These are phyloP conservation scores for human DNA, from an alignment of 2,113 vertebrate genomes.

Conservation along the genomic window GRCh38 chr5:160451001-160451500, in stretches of 20 bases:
- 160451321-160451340: not conserved
- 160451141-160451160: not conserved
- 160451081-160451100: not conserved
- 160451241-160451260: not conserved
- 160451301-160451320: not conserved
- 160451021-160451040: not conserved
- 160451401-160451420: not conserved
- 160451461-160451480: not conserved
- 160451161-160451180: not conserved
- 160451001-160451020: not conserved
- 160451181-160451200: not conserved
- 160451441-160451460: not conserved
- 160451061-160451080: not conserved
- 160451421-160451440: not conserved
- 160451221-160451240: not conserved
- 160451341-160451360: not conserved
- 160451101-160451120: not conserved
- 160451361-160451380: not conserved
- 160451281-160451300: not conserved
- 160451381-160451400: not conserved
- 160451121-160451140: not conserved
- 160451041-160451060: not conserved
- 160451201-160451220: not conserved
- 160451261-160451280: not conserved
- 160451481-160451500: not conserved